Base-by-base conservation (phyloP, 2,888 invertebrate genomes). In the Phalera bucephala region DNA sequence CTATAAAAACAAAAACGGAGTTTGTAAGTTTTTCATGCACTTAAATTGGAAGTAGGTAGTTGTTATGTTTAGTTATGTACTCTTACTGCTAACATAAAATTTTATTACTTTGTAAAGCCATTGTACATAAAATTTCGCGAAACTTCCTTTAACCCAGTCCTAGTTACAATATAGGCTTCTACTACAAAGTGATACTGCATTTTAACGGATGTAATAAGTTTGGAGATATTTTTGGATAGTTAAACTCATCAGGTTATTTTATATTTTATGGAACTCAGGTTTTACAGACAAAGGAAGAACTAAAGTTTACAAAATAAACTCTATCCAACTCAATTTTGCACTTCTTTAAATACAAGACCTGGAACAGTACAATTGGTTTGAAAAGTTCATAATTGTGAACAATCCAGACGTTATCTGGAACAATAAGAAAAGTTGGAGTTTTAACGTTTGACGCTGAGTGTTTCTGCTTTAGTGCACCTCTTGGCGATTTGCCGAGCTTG, bases 391-490 rank as follows among this genome's bases (percentile, higher is more conserved):
- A 47, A 36, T 38, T 37, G 29, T 19, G 33, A 40, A 41, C 35
- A 52, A 38, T 44, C 32, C 33, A 38, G 38, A 41, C 39, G 29
- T 33, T 44, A 42, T 55, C 51, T 47, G 39, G 48, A 52, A 62
- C 55, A 57, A 60, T 57, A 60, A 52, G 60, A 64, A 67, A 64
- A 50, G 43, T 64, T 55, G 49, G 49, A 60, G 60, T 67, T 61
- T 63, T 54, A 65, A 52, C 64, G 49, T 61, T 69, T 63, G 65
- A 65, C 52, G 60, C 49, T 72, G 71, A 79, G 76, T 72, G 72
- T 71, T 73, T 72, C 63, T 57, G 66, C 69, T 58, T 62, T 52
- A 59, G 56, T 64, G 63, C 68, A 65, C 57, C 41, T 44, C 37
- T 50, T 75, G 80, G 79, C 73, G 38, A 38, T 40, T 38, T 27